Evolutionary conservation across 2,888 invertebrate genomes (phyloP).

Genomic region (Dione juno): DNA sequence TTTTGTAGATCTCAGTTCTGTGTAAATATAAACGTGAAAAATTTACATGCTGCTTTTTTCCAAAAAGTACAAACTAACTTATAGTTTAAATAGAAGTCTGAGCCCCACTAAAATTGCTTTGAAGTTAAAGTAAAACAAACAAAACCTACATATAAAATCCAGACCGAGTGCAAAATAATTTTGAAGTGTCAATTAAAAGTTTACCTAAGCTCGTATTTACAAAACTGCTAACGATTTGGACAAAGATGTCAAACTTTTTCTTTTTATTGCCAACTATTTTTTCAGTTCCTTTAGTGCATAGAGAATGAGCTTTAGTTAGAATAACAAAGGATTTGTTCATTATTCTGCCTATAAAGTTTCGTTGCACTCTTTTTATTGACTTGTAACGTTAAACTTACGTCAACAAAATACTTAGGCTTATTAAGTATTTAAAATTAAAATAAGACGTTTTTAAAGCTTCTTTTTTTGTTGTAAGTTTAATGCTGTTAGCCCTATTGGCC

Average conservation of each 20-base stretch:
- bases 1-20: no score
- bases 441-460: no score
- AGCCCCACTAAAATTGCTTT: neutral
- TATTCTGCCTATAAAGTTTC: conserved; percentile 28
- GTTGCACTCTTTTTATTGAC: conserved; percentile 34
- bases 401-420: neutral
- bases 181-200: conserved; percentile 10
- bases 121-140: neutral
- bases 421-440: neutral
- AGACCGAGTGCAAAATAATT: neutral
- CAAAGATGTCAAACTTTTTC: conserved; percentile 9
- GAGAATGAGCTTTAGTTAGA: conserved; percentile 11
- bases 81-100: neutral
- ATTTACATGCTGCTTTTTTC: no score
- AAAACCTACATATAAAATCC: neutral
- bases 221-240: conserved; percentile 1
- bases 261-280: conserved; percentile 14
- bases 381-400: conserved; percentile 7
- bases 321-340: conserved; percentile 38
- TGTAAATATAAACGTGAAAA: no score
- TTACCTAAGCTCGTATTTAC: conserved; percentile 5
- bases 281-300: neutral
- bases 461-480: no score
- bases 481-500: no score
- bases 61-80: no score